phyloP scores from a whole-genome alignment of 2,113 vertebrate species.

The Phrynosoma blainvillii region DNA sequence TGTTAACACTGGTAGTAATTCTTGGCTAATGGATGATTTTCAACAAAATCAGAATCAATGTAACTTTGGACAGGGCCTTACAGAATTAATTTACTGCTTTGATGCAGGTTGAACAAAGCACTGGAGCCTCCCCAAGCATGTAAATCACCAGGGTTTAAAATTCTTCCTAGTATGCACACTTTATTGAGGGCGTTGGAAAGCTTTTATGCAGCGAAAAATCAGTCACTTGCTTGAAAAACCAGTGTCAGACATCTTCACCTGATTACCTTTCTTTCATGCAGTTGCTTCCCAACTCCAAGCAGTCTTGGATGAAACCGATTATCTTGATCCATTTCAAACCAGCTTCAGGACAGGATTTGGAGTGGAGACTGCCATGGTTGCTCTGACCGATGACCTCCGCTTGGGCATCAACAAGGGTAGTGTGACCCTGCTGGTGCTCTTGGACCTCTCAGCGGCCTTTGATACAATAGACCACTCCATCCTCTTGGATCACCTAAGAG shows the following conservation, averaged over 20 bases:
- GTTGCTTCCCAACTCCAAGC: no score
- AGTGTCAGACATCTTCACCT: neutral
- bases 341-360: no score
- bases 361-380: no score
- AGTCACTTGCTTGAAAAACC: neutral
- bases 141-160: constrained; percentile 56
- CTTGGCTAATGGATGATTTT: constrained; percentile 77
- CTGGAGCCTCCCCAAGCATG: constrained; percentile 40
- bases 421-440: no score
- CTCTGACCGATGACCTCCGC: no score
- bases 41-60: constrained; percentile 76
- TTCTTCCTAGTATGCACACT: neutral
- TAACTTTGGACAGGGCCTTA: constrained; percentile 70
- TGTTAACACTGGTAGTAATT: constrained; percentile 76
- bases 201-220: constrained; percentile 2
- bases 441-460: no score
- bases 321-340: no score
- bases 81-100: constrained; percentile 69
- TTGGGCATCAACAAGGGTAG: no score
- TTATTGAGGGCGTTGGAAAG: neutral
- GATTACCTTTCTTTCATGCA: accelerated
- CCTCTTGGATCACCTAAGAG: no score
- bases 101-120: constrained; percentile 45
- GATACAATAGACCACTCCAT: no score
- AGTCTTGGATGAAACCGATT: no score